These are phyloP conservation scores for Aurelia sp. DNA, from an alignment of 30 jellyfish, hydroid and myxozoan species.

Conservation along the genomic window DNA sequence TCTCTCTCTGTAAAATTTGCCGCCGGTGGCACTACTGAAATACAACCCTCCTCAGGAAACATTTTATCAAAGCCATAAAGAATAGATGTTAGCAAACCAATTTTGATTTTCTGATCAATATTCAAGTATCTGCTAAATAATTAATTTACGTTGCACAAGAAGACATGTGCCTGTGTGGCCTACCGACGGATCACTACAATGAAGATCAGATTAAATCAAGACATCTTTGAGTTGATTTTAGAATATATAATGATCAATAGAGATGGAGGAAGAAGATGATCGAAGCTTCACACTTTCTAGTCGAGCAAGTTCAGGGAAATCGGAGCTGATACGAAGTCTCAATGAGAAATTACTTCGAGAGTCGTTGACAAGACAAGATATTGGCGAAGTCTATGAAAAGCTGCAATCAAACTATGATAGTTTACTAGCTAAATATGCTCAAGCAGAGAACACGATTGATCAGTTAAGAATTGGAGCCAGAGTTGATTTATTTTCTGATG, in stretches of 20 bases:
- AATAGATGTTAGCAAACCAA: not conserved
- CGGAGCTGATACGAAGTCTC: slow-evolving; percentile 61
- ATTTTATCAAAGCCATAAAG: not conserved
- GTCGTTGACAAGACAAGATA: slow-evolving; percentile 75
- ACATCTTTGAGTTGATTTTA: slow-evolving; percentile 34
- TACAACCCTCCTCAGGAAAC: not conserved
- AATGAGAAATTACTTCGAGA: slow-evolving; percentile 55
- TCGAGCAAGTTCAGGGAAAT: slow-evolving; percentile 67
- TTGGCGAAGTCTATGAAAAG: slow-evolving; percentile 70
- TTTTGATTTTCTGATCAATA: slow-evolving; percentile 56
- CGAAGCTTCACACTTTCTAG: slow-evolving; percentile 37
- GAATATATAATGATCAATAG: slow-evolving; percentile 16
- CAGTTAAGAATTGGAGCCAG: slow-evolving; percentile 83
- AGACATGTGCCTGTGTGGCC: slow-evolving; percentile 76
- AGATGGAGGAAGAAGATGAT: slow-evolving; percentile 52
- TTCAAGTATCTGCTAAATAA: slow-evolving; percentile 38
- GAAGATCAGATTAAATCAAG: slow-evolving; percentile 76
- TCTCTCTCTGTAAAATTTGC: no score
- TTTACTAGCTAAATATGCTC: slow-evolving; percentile 92
- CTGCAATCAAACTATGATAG: slow-evolving; percentile 82
- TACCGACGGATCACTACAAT: slow-evolving; percentile 36
- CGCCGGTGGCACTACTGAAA: not conserved
- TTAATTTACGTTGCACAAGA: slow-evolving; percentile 36
- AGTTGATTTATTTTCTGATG: slow-evolving; percentile 71
- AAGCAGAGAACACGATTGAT: slow-evolving; percentile 95